Evolutionary conservation across 2,888 invertebrate genomes (phyloP).

Genomic region (Anodontia alba): DNA sequence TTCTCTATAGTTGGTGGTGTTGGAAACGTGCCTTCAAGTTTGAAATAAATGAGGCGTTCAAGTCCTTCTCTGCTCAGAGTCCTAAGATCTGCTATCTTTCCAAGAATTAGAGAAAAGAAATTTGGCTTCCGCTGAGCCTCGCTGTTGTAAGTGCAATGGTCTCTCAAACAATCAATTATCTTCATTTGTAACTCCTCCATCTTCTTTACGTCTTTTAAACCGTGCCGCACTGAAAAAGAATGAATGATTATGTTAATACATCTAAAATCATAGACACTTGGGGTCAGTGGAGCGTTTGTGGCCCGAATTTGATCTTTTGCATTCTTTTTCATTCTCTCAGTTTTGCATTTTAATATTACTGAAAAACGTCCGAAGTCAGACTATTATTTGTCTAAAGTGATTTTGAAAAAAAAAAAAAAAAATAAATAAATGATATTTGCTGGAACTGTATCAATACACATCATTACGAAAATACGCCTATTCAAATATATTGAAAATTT

Average conservation of each 20-base stretch:
- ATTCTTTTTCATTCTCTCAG: background rate
- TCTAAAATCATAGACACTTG: too few species aligned
- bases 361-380: too few species aligned
- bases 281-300: too few species aligned
- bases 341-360: too few species aligned
- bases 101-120: constrained; percentile 96
- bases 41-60: constrained; percentile 97
- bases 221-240: constrained; percentile 92
- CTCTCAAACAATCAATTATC: constrained; percentile 96
- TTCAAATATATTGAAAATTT: too few species aligned
- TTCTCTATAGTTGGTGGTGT: constrained; percentile 97
- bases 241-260: too few species aligned
- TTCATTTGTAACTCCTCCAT: constrained; percentile 98
- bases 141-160: constrained; percentile 97
- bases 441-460: too few species aligned
- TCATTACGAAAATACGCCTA: too few species aligned
- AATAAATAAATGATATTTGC: too few species aligned
- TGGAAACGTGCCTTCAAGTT: constrained; percentile 95
- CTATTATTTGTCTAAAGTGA: too few species aligned
- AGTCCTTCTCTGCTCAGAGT: constrained; percentile 97
- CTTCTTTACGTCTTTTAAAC: constrained; percentile 94
- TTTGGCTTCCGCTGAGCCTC: constrained; percentile 95
- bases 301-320: too few species aligned
- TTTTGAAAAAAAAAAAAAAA: too few species aligned
- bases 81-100: constrained; percentile 94